A percentile compares a stretch with the other conserved stretches of the same genome.
phyloP scores from a whole-genome alignment of 1,140 invertebrate species.

The Papilio polytes region DNA sequence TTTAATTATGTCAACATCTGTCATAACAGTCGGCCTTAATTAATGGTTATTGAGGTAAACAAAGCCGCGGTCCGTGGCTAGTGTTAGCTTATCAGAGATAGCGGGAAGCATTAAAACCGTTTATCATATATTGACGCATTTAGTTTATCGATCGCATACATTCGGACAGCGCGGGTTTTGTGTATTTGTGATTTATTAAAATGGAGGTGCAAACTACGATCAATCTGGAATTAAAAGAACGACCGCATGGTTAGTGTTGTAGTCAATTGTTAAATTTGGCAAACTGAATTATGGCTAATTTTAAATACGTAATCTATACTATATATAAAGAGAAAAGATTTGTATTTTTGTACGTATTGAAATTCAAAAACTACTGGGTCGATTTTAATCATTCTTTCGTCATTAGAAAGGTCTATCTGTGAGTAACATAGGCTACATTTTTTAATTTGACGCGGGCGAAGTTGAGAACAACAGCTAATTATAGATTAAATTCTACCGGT shows the following conservation, averaged over 20 bases:
- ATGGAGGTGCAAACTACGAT: slow-evolving; percentile 46
- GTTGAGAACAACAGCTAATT: no score
- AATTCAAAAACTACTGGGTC: no score
- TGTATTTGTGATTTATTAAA: slow-evolving; percentile 3
- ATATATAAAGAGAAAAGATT: no score
- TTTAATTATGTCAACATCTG: neutral
- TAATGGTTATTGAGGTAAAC: neutral
- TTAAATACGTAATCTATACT: neutral
- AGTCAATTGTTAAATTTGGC: neutral
- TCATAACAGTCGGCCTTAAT: neutral
- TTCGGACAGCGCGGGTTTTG: slow-evolving; percentile 27
- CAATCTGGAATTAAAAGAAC: slow-evolving; percentile 17
- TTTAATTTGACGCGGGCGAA: no score
- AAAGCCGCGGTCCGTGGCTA: neutral
- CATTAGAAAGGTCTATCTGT: no score
- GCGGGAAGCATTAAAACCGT: slow-evolving; percentile 50
- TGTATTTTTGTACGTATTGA: no score
- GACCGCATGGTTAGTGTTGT: neutral
- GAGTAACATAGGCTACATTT: no score
- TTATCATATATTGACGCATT: slow-evolving; percentile 72
- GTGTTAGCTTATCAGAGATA: slow-evolving; percentile 55
- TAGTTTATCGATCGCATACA: slow-evolving; percentile 50
- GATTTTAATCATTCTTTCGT: no score
- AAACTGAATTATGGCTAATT: neutral
- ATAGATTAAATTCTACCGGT: no score